Conservation (phyloP, 2,797 vertebrate species). For the Picus viridis region DNA sequence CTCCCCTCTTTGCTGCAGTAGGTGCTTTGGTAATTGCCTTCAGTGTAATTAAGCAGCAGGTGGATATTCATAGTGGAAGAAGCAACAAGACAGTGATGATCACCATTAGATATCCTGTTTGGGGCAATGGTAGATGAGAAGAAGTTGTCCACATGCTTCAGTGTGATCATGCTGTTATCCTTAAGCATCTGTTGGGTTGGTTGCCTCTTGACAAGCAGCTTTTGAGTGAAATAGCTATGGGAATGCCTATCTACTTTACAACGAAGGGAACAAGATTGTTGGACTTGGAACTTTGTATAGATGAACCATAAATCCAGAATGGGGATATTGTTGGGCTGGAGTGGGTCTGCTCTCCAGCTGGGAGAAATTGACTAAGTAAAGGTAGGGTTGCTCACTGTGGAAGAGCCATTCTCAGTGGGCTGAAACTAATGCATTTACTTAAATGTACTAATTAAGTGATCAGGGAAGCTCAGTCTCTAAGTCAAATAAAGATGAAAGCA, state of each 20-base stretch:
- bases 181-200: neutral
- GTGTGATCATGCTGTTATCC: neutral
- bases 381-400: neutral
- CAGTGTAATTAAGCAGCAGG: accelerated
- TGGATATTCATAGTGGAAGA: no score
- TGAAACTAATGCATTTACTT: neutral
- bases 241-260: neutral
- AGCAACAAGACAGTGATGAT: no score
- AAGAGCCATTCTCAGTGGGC: neutral
- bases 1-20: neutral
- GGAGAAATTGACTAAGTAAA: neutral
- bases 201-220: neutral
- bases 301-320: neutral
- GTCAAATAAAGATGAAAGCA: neutral
- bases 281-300: neutral
- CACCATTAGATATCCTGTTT: neutral
- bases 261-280: neutral
- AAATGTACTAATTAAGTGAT: neutral
- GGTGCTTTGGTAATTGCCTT: neutral
- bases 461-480: neutral
- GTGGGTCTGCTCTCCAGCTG: accelerated
- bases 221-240: neutral
- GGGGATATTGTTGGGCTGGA: neutral
- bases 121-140: neutral
- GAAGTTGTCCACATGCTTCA: neutral